Conservation (phyloP, 2,797 vertebrate genomes). For the Hyperoplus lanceolatus region DNA sequence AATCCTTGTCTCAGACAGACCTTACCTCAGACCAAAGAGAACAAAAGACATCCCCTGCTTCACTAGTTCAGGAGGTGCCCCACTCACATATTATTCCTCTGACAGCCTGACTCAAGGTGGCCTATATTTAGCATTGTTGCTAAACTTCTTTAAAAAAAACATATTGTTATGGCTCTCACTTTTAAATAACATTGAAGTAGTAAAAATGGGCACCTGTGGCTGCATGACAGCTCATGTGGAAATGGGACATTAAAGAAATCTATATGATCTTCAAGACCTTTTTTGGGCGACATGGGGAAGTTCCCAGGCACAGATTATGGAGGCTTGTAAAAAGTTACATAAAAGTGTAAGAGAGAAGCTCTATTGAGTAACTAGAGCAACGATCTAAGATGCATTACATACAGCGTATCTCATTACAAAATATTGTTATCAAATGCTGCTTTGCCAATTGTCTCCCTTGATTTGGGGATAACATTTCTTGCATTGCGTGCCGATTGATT, state of each 20-base stretch:
- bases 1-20: slow-evolving; percentile 77
- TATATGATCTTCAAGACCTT: slow-evolving; percentile 39
- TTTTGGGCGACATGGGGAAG: slow-evolving; percentile 2
- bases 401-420: background rate
- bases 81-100: slow-evolving; percentile 58
- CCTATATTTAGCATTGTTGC: slow-evolving; percentile 46
- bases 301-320: slow-evolving; percentile 43
- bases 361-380: background rate
- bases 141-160: slow-evolving; percentile 29
- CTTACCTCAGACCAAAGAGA: slow-evolving; percentile 69
- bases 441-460: background rate
- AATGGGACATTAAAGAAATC: slow-evolving; percentile 31
- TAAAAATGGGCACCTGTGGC: slow-evolving; percentile 53
- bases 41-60: slow-evolving; percentile 73
- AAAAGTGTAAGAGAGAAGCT: slow-evolving; percentile 4
- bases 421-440: background rate
- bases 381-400: background rate
- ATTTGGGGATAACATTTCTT: slow-evolving; percentile 1
- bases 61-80: slow-evolving; percentile 67
- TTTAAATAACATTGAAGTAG: slow-evolving; percentile 31
- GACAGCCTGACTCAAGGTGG: slow-evolving; percentile 51
- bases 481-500: background rate
- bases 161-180: background rate
- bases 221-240: slow-evolving; percentile 37
- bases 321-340: slow-evolving; percentile 17